Base-by-base conservation (phyloP, 2,113 vertebrate genomes). In the Mesembrinibis cayennensis region DNA sequence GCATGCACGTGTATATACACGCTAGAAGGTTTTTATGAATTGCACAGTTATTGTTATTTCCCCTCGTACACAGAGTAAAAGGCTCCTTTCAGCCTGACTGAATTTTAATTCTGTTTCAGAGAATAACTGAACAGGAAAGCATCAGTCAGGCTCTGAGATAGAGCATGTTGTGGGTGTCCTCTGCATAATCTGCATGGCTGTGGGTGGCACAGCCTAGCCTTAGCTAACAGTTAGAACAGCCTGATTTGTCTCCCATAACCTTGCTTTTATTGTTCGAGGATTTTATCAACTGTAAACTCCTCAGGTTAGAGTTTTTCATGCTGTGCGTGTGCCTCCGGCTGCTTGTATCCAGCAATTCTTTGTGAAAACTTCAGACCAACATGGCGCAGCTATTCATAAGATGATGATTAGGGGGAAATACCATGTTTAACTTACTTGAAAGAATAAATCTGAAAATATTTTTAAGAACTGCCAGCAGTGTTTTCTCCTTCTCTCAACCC, bases 41-140 rank as follows among this genome's bases (percentile, higher is more conserved):
- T 58, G 85, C 44, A 29, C 36, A 55, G 69, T 78, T 93, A 79
- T 40, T 95, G 38, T 87, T 93, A 55, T 87, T 96, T 93, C 42
- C 36, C 13, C n/a, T 91, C 50, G 36, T n/a, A 94, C 38, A 34
- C 42, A 59, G 17, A 90, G 55, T 29, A 74, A 96, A 95, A 88
- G 45, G 67, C 30, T 76, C 26, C 71, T 94, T 96, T 97, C 92
- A 94, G 82, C 88, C 59, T 78, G 67, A 87, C 82, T 71, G 59
- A 70, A 59, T 94, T 94, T 86, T 90, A 95, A 93, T 90, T 96
- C 69, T 53, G 19, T 92, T 88, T 92, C 38, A 44, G 76, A 66
- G 50, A 96, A 70, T 42, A 89, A 81, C 50, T 47, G 70, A 85
- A 50, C 7, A 55, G 45, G 66, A 83, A 62, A 93, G 50, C 76